These are phyloP conservation scores for Onthophagus sagittarius DNA, from an alignment of 2,888 invertebrate genomes.

Conservation along the genomic window DNA sequence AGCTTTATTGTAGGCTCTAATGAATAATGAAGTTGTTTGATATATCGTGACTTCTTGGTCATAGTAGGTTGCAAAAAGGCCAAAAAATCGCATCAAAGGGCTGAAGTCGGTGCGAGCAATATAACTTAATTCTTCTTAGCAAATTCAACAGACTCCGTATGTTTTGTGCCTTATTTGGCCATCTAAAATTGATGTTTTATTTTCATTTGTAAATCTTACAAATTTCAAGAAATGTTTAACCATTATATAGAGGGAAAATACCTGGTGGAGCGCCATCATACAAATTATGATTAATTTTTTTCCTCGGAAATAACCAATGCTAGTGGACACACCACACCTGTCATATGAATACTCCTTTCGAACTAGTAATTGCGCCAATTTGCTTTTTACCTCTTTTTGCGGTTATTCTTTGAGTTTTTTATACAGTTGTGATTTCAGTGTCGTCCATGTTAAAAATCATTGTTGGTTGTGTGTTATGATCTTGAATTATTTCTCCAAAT, in stretches of 20 bases:
- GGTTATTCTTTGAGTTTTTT: background rate
- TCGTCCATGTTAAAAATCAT: slow-evolving; percentile 16
- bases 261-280: too few relatives aligned
- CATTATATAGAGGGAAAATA: too few relatives aligned
- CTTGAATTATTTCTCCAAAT: background rate
- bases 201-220: background rate
- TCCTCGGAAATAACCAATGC: slow-evolving; percentile 3
- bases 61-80: slow-evolving; percentile 4
- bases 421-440: background rate
- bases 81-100: slow-evolving; percentile 19
- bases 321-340: slow-evolving; percentile 3
- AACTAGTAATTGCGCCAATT: slow-evolving; percentile 12
- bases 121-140: slow-evolving; percentile 15
- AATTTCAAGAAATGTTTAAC: slow-evolving; percentile 5
- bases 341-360: slow-evolving; percentile 10
- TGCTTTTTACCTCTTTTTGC: slow-evolving; percentile 10
- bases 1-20: slow-evolving; percentile 21
- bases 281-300: background rate
- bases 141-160: background rate
- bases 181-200: slow-evolving; percentile 13
- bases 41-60: slow-evolving; percentile 2
- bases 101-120: slow-evolving; percentile 20
- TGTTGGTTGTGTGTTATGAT: background rate
- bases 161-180: too few relatives aligned
- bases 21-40: slow-evolving; percentile 19